Conservation (phyloP, 23 tunicate species). For the Oikopleura vanhoeffeni region DNA sequence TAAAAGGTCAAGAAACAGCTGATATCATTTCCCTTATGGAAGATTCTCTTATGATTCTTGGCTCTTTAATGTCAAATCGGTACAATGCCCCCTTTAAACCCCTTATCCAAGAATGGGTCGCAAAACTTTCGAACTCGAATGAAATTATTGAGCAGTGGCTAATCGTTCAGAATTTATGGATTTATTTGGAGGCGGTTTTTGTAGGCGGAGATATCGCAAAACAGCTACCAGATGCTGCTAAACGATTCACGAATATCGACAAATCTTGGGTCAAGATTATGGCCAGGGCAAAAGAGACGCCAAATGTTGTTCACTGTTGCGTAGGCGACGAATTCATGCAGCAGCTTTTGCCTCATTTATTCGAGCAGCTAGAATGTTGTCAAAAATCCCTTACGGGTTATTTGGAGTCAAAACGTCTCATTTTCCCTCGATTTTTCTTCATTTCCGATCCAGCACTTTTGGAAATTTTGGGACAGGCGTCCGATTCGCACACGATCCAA, state of each 20-base stretch:
- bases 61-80: slow-evolving; percentile 85
- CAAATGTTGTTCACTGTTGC: slow-evolving; percentile 90
- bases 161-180: slow-evolving; percentile 94
- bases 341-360: slow-evolving; percentile 73
- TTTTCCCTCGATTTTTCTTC: slow-evolving; percentile 95
- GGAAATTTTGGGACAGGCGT: slow-evolving; percentile 90
- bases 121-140: slow-evolving; percentile 71
- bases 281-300: slow-evolving; percentile 80
- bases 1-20: no score
- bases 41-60: slow-evolving; percentile 79
- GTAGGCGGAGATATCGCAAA: slow-evolving; percentile 98
- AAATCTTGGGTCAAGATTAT: slow-evolving; percentile 94
- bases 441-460: slow-evolving; percentile 91
- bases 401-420: slow-evolving; percentile 69
- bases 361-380: slow-evolving; percentile 82
- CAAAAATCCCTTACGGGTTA: slow-evolving; percentile 98
- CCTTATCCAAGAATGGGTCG: slow-evolving; percentile 63
- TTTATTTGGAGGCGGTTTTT: slow-evolving; percentile 90
- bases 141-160: slow-evolving; percentile 91
- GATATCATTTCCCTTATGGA: slow-evolving; percentile 70
- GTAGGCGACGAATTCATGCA: slow-evolving; percentile 81
- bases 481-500: slow-evolving; percentile 90
- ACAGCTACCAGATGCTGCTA: slow-evolving; percentile 90
- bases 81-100: slow-evolving; percentile 96
- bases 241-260: slow-evolving; percentile 79